Evolutionary conservation across 2,888 invertebrate genomes (phyloP).

Genomic region (Drosophila suboccidentalis): DNA sequence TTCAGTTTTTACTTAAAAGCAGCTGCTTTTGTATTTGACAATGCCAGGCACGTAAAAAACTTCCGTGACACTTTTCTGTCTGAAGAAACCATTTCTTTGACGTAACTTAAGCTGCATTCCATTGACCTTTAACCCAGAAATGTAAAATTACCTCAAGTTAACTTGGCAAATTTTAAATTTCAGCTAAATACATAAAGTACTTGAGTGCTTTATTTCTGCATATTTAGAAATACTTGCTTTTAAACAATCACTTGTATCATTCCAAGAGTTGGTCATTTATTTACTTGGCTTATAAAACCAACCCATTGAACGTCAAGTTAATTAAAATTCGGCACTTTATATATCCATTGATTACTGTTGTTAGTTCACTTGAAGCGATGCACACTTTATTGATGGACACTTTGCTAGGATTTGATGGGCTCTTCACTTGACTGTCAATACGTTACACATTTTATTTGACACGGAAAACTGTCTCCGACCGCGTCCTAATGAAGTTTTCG

Average conservation of each 20-base stretch:
- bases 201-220: too few species aligned
- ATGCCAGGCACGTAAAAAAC: slow-evolving; percentile 18
- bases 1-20: neutral
- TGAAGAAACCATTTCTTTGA: neutral
- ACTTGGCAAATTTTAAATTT: too few species aligned
- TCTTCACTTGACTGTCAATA: slow-evolving; percentile 38
- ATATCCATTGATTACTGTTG: slow-evolving; percentile 14
- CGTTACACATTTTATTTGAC: slow-evolving; percentile 30
- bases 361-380: slow-evolving; percentile 29
- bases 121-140: slow-evolving; percentile 1
- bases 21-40: slow-evolving; percentile 1
- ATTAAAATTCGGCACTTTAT: neutral
- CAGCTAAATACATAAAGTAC: too few species aligned
- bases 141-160: neutral
- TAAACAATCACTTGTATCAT: neutral
- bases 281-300: neutral
- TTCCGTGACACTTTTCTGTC: slow-evolving; percentile 12
- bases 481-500: slow-evolving; percentile 42
- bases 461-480: slow-evolving; percentile 9
- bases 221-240: neutral
- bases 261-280: neutral
- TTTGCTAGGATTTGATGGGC: slow-evolving; percentile 55
- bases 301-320: neutral
- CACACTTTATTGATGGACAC: slow-evolving; percentile 49
- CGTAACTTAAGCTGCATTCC: slow-evolving; percentile 1